Evolutionary conservation across 2,888 invertebrate genomes (phyloP), one percentile per base, ranked within the genome.

Genomic region (Thymelicus sylvestris): DNA sequence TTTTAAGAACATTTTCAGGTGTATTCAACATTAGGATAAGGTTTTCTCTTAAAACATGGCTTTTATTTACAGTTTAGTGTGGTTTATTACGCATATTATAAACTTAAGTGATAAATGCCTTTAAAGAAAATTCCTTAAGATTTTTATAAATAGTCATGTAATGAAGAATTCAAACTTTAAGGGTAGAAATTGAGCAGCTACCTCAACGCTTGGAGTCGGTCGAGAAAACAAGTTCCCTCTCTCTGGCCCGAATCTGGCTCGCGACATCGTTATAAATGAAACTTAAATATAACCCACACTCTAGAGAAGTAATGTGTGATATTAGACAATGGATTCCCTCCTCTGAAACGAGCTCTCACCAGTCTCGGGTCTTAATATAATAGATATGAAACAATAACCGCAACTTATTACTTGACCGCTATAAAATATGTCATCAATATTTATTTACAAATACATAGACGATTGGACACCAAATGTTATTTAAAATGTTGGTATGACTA

Each of bases 301-400:
- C 41, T 70, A 78, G 79, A 72, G 77, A 80, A 79, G 70, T 82
- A 83, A 84, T 78, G 88, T 86, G 89, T 89, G 89, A 89, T 89
- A 88, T 85, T 88, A 88, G 88, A 81, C 75, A 81, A 81, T 81
- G 73, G 77, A 78, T 77, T 76, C 79, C 85, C 86, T 85, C 83
- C 77, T 71, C 76, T 67, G 64, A 66, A 71, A 66, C 55, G 10
- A 57, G 44, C 62, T 47, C 72, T 63, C 75, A 71, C 67, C 76
- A 62, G 44, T 52, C 59, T 57, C 67, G 7, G 13, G 3, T 52
- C 19, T 3, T 52, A 52, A 4, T 8, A 52, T 19, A 52, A 52
- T 50, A 50, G n/a, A 50, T n/a, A 50, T 52, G 19, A 52, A 19
- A 52, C 19, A 24, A 31, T 55, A 24, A 24, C n/a, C n/a, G 10